Evolutionary conservation across 2,113 vertebrate genomes (phyloP), one percentile per base, ranked within the genome.

Genomic region (Ondatra zibethicus): DNA sequence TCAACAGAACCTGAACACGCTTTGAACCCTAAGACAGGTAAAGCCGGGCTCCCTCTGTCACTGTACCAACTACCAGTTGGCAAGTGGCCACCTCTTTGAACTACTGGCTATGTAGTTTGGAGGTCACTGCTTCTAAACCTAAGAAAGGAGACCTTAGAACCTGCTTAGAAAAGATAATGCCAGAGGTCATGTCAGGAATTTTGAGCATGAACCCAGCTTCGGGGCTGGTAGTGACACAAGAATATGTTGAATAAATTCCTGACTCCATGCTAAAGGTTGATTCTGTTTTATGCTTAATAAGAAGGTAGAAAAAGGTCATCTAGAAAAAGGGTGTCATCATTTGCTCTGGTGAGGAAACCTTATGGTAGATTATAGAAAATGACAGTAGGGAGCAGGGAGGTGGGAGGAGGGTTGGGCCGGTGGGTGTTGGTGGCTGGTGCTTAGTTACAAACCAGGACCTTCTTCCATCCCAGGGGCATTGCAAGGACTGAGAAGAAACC

Each of bases 231-330:
- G 76, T 68, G 66, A 98, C 92, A 97, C 89, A 95, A 90, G 68
- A 86, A 96, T 96, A 89, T 75, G 31, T 84, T 93, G 55, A 92
- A 70, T 61, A 68, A 85, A 89, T 61, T 95, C 88, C 89, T 97
- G 9, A 95, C 42, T n/a, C 19, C 7, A 21, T 63, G 87, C 90
- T 91, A 72, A 97, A 73, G 23, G 42, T 29, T 70, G 4, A 70
- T 72, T 42, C 86, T 96, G 55, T 95, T 95, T 92, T 47, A 61
- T 93, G 33, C 31, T 63, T 92, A 91, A 96, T 92, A 80, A 84
- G 58, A 93, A 98, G 84, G 29, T 66, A 91, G 92, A 93, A 80
- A 68, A 33, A 45, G 58, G 75, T 21, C 10, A 7, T 81, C 73
- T 61, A 29, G 61, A 65, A 55, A 95, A 93, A 65, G 90, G 75